Evolutionary conservation across 2,797 vertebrate genomes (phyloP).

Genomic region (Aldrovandia affinis): DNA sequence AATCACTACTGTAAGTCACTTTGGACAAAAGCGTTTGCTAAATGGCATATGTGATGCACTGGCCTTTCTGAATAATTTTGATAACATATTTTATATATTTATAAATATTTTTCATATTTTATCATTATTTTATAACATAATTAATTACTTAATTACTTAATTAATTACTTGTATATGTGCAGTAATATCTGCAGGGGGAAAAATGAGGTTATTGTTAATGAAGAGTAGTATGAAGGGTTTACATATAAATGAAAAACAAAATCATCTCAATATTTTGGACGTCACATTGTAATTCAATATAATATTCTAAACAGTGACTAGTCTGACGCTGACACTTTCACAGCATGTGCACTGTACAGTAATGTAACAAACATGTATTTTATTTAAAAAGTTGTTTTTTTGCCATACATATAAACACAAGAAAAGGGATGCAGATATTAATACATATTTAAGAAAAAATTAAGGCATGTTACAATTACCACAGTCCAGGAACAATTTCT

Average conservation of each 20-base stretch:
- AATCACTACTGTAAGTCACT: too few species aligned
- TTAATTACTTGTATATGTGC: too few species aligned
- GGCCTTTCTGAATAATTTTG: too few species aligned
- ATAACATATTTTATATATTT: too few species aligned
- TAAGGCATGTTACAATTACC: not conserved
- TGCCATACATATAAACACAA: not conserved
- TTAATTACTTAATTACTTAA: too few species aligned
- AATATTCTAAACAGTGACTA: not conserved
- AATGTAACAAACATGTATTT: not conserved
- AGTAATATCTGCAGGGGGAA: too few species aligned
- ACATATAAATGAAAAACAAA: not conserved
- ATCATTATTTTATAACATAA: too few species aligned
- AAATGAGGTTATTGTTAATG: too few species aligned
- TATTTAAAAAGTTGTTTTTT: conserved; percentile 2
- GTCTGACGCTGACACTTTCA: not conserved
- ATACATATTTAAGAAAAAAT: not conserved
- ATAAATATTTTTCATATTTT: too few species aligned
- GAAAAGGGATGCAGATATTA: not conserved
- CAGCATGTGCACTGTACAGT: too few species aligned
- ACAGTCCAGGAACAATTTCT: not conserved
- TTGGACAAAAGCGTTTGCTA: too few species aligned
- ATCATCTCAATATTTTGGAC: not conserved
- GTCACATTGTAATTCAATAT: not conserved
- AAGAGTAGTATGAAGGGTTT: not conserved
- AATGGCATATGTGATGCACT: too few species aligned